phyloP scores from a whole-genome alignment of 2,888 invertebrate species.

The Stomorhina lunata region DNA sequence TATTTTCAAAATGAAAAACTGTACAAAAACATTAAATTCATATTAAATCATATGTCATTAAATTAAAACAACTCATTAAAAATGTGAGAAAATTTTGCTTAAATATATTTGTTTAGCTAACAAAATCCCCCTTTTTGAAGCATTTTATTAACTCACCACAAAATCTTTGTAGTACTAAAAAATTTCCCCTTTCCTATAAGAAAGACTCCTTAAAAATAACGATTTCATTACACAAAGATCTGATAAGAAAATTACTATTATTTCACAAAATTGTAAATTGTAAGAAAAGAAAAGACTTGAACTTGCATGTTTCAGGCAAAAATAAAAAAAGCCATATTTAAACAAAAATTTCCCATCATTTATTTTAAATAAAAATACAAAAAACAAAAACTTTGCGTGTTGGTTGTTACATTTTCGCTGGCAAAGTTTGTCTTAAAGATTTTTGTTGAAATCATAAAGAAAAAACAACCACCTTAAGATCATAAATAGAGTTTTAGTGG shows the following conservation, averaged over 20 bases:
- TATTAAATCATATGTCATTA: no score
- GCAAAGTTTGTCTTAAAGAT: constrained; percentile 49
- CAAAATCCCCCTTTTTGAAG: neutral
- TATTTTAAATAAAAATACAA: constrained; percentile 24
- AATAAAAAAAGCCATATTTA: constrained; percentile 9
- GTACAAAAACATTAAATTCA: no score
- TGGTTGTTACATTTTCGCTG: neutral
- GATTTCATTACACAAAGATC: constrained; percentile 43
- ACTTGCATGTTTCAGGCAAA: constrained; percentile 55
- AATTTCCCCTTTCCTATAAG: constrained; percentile 45
- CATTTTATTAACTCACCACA: constrained; percentile 38
- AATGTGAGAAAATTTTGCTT: no score
- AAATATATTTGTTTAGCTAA: no score
- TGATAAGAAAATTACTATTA: constrained; percentile 64
- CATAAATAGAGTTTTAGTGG: constrained; percentile 57
- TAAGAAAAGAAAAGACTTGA: constrained; percentile 50
- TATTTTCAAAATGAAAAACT: no score
- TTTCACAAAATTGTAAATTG: constrained; percentile 33
- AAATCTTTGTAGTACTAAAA: no score
- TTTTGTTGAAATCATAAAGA: neutral
- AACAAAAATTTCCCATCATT: constrained; percentile 57
- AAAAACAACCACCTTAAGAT: constrained; percentile 58
- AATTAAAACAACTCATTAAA: no score
- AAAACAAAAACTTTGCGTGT: constrained; percentile 50
- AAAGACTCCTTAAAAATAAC: constrained; percentile 1